Evolutionary conservation across 2,888 invertebrate species (phyloP), one percentile per base, ranked within the genome.

Genomic region (Urechis unicinctus): DNA sequence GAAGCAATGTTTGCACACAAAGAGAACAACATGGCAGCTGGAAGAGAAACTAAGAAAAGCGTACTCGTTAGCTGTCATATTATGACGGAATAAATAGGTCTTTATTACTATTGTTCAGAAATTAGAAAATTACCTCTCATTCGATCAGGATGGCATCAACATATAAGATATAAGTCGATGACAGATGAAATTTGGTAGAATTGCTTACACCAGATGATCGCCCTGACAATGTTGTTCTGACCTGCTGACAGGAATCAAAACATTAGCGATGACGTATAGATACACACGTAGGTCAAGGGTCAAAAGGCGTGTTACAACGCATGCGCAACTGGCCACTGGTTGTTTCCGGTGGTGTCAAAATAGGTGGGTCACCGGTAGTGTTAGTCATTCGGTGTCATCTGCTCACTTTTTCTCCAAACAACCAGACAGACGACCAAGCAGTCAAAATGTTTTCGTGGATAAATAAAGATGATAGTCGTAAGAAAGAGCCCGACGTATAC

Each of bases 401-500:
- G 22, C 6, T 9, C 21, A n/a, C 13, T 13, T 6, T 13, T 6
- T 45, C 22, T 13, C 6, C 17, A 45, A 21, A 13, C 6, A 36
- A 36, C 36, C 9, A 36, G 9, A 17, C 9, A 13, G 9, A 36
- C 36, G 9, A 9, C 17, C 36, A 36, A 17, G 17, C 9, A 17
- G 36, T 17, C 9, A 17, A 48, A 29, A 64, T 64, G 64, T 62
- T 62, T 56, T 55, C 59, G 52, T 62, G 61, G 62, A 29, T 62
- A 25, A 52, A 53, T 17, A 57, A 55, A 22, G 59, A 64, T 29
- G 51, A 52, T 13, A 22, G 36, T 3, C 56, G 61, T 24, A 61
- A 60, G 46, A 80, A 80, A 63, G 80, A 80, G 60, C 79, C 81
- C 2, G 82, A 82, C 64, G 81, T 83, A 29, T 82, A 80, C 63